phyloP scores from a whole-genome alignment of 1,140 invertebrate species.

The Atta texana region DNA sequence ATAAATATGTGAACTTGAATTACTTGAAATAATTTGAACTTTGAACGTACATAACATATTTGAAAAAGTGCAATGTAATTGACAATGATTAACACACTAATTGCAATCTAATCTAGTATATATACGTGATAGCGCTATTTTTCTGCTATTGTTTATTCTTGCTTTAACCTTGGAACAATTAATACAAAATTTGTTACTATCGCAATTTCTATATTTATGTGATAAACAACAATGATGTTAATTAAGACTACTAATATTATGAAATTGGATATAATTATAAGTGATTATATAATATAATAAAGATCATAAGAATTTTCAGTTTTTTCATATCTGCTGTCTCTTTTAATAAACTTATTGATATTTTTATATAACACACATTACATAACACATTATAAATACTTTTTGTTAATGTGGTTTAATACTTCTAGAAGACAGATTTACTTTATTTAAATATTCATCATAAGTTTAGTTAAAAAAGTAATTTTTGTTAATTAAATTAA shows the following conservation, averaged over 20 bases:
- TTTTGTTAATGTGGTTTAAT: no score
- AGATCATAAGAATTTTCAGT: neutral
- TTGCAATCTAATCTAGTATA: slow-evolving; percentile 40
- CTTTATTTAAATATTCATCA: no score
- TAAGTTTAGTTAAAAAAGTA: no score
- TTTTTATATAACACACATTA: no score
- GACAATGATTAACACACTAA: slow-evolving; percentile 33
- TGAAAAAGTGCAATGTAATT: slow-evolving; percentile 22
- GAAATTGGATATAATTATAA: neutral
- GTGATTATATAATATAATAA: neutral
- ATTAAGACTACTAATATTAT: neutral
- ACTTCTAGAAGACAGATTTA: no score
- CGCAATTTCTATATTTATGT: neutral
- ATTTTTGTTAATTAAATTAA: no score
- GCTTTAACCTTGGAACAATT: slow-evolving; percentile 5
- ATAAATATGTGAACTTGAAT: neutral
- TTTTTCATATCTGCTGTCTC: no score
- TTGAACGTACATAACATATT: neutral
- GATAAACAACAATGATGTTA: neutral
- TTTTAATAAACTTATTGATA: no score
- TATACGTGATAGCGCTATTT: neutral
- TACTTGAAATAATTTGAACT: neutral
- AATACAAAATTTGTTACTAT: neutral
- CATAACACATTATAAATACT: no score
- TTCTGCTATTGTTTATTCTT: neutral